phyloP scores from a whole-genome alignment of 1,140 invertebrate genomes.

The Liolophura sinensis region DNA sequence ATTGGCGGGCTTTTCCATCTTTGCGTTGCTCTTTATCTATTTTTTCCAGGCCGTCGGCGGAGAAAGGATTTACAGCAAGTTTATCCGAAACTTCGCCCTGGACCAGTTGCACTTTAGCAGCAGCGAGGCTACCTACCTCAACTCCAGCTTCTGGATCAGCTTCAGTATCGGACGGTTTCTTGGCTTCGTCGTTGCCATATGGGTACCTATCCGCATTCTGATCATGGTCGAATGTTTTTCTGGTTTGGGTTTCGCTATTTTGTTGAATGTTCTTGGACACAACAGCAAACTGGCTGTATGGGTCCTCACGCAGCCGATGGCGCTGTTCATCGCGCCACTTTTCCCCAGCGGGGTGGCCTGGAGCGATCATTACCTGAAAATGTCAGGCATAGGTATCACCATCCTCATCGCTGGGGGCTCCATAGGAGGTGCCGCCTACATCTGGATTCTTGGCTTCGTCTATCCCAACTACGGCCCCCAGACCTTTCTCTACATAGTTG shows the following conservation, averaged over 20 bases:
- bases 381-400: constrained; percentile 13
- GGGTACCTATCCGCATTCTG: constrained; percentile 9
- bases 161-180: constrained; percentile 15
- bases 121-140: constrained; percentile 16
- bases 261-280: constrained; percentile 11
- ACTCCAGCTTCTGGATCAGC: constrained; percentile 17
- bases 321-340: constrained; percentile 15
- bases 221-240: constrained; percentile 8
- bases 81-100: constrained; percentile 20
- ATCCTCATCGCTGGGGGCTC: constrained; percentile 9
- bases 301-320: constrained; percentile 10
- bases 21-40: constrained; percentile 17
- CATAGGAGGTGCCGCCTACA: constrained; percentile 11
- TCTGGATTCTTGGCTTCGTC: constrained; percentile 12
- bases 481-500: constrained; percentile 12
- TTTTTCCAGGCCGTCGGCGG: constrained; percentile 23
- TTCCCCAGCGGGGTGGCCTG: constrained; percentile 16
- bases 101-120: constrained; percentile 14
- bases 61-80: constrained; percentile 30
- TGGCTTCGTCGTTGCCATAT: constrained; percentile 12
- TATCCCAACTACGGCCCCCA: constrained; percentile 14
- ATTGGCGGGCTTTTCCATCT: constrained; percentile 16
- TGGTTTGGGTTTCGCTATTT: constrained; percentile 9
- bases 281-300: constrained; percentile 9
- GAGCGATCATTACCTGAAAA: constrained; percentile 15